Evolutionary conservation across 2,888 invertebrate genomes (phyloP).

Genomic region (Heteromyza rotundicornis): DNA sequence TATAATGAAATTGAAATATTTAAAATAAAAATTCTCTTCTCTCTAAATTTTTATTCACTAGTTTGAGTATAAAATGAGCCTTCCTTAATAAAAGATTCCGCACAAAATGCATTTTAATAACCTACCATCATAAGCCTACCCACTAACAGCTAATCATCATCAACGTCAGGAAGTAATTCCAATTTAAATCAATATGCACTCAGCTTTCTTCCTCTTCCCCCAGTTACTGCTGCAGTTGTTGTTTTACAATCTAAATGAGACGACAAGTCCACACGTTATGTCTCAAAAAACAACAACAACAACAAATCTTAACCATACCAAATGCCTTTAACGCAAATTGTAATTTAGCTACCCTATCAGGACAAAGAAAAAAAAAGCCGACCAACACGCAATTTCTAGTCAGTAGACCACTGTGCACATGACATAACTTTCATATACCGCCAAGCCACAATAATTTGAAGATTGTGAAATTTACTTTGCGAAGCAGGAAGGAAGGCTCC

Average conservation of each 20-base stretch:
- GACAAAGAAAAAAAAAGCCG: too few relatives aligned
- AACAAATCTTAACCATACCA: too few relatives aligned
- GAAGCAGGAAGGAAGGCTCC: too few relatives aligned
- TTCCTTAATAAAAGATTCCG: too few relatives aligned
- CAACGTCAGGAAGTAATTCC: slow-evolving; percentile 34
- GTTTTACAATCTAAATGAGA: background rate
- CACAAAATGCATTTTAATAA: too few relatives aligned
- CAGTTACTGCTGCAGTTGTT: background rate
- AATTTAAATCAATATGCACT: slow-evolving; percentile 50
- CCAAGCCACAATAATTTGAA: background rate
- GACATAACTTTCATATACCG: slow-evolving; percentile 45
- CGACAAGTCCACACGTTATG: background rate
- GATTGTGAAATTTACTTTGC: too few relatives aligned
- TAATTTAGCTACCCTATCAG: too few relatives aligned
- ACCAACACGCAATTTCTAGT: background rate
- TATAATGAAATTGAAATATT: slow-evolving; percentile 14
- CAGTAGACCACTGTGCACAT: slow-evolving; percentile 51
- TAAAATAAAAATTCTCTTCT: background rate
- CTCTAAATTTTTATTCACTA: too few relatives aligned
- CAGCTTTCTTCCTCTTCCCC: slow-evolving; percentile 21
- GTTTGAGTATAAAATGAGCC: too few relatives aligned
- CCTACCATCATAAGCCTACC: slow-evolving; percentile 17
- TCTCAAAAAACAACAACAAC: background rate
- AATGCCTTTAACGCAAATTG: background rate
- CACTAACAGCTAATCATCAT: slow-evolving; percentile 7